A percentile compares a stretch with the other conserved stretches of the same genome.
Evolutionary conservation across 1,140 invertebrate genomes (phyloP).

Genomic region (Monochamus saltuarius): DNA sequence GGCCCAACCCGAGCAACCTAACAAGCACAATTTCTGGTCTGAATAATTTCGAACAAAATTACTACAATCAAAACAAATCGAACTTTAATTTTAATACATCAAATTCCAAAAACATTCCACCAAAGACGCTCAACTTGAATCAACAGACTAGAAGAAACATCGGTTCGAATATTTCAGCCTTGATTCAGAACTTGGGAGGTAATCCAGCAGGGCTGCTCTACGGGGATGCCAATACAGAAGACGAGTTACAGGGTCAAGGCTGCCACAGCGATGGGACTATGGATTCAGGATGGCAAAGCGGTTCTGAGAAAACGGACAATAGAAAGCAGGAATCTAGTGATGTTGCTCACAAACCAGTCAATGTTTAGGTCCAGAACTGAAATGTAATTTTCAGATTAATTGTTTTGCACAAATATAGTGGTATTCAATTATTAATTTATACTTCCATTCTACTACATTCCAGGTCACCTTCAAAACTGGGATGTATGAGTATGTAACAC

Average conservation of each 20-base stretch:
- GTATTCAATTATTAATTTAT: too few relatives aligned
- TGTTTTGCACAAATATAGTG: too few relatives aligned
- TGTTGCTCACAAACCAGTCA: slow-evolving; percentile 28
- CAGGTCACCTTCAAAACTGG: too few relatives aligned
- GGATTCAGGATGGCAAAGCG: slow-evolving; percentile 53
- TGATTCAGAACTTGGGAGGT: slow-evolving; percentile 51
- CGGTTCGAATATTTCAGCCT: slow-evolving; percentile 48
- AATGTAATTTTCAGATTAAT: too few relatives aligned
- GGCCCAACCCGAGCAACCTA: slow-evolving; percentile 37
- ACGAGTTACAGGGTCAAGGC: slow-evolving; percentile 42
- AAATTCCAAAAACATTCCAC: slow-evolving; percentile 39
- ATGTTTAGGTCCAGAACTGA: slow-evolving; percentile 22
- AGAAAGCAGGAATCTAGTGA: slow-evolving; percentile 9
- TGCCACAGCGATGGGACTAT: slow-evolving; percentile 50
- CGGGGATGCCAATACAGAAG: slow-evolving; percentile 44
- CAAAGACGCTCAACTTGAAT: slow-evolving; percentile 42
- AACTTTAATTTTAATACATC: slow-evolving; percentile 29
- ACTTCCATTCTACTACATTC: too few relatives aligned
- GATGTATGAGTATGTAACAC: too few relatives aligned
- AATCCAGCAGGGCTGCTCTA: slow-evolving; percentile 49
- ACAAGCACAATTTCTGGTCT: slow-evolving; percentile 49
- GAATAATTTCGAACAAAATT: slow-evolving; percentile 42
- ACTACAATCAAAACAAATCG: slow-evolving; percentile 37
- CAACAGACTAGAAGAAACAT: slow-evolving; percentile 39
- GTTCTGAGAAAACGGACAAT: slow-evolving; percentile 45